phyloP scores from a whole-genome alignment of 2,113 vertebrate genomes.

The Nesogale talazaci region DNA sequence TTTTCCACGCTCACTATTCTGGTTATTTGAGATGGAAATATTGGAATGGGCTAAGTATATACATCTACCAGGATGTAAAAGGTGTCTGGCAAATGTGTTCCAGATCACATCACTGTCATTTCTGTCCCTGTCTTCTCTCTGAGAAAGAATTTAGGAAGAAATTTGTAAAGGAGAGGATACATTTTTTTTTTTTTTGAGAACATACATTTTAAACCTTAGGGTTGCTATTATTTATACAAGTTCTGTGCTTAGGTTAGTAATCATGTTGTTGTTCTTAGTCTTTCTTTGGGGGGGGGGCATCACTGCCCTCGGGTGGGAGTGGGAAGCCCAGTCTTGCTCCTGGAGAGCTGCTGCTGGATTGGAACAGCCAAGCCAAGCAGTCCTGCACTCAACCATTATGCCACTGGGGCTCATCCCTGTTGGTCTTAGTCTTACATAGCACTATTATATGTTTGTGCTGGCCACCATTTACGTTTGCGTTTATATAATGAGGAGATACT shows the following conservation, averaged over 20 bases:
- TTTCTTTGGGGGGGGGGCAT: no score
- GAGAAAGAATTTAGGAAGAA: conserved; percentile 52
- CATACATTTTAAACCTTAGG: background rate
- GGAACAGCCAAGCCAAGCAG: no score
- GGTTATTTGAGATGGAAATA: background rate
- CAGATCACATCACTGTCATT: background rate
- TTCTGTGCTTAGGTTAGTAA: background rate
- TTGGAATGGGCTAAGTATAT: background rate
- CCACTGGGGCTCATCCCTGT: no score
- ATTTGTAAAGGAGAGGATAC: background rate
- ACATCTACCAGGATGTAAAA: background rate
- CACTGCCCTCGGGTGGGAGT: no score
- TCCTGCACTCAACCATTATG: no score
- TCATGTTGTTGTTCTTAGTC: background rate
- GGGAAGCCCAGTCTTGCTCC: no score
- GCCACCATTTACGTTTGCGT: background rate
- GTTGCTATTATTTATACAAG: background rate
- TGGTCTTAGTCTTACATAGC: background rate
- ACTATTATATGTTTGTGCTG: background rate
- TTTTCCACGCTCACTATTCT: background rate
- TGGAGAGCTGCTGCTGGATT: no score
- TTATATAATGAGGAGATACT: background rate
- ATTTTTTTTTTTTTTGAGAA: no score
- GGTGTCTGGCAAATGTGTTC: background rate
- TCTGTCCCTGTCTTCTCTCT: background rate